Evolutionary conservation across 1,140 invertebrate genomes (phyloP), one percentile per base, ranked within the genome.

Genomic region (Fopius arisanus): DNA sequence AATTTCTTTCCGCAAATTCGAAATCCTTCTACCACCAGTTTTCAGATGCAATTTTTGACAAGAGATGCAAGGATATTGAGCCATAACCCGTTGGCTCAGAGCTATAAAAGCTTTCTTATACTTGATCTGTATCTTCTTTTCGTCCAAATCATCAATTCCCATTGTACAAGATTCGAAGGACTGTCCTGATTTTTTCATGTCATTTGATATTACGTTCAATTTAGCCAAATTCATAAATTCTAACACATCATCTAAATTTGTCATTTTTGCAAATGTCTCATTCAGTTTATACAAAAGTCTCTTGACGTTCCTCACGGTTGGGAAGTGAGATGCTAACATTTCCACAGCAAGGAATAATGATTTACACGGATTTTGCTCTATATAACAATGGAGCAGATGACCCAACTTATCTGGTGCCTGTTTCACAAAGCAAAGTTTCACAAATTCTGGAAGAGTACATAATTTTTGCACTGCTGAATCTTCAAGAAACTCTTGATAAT

Each of bases 261-360:
- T 31, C 26, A 74, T 9, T 28, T 69, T 28, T n/a, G n/a, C 12
- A 19, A 59, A 33, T 6, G 19, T 41, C n/a, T 29, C 0, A 16
- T 37, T 26, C 9, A 69, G 26, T 28, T 29, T 43, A 70, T 69
- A 69, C 12, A 69, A 40, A 10, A 29, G 19, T 41, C 67, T 31
- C 63, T 74, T 70, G 7, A 74, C 41, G 5, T 40, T 67, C 62
- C 67, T 29, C 19, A 70, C 73, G n/a, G 16, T 54, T 26, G 67
- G 26, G 59, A 74, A 70, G 69, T 74, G 67, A 2, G 73, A 40
- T 16, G 73, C 23, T 66, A 74, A 59, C 41, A 70, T n/a, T 12
- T 74, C 37, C 4, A 74, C 16, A 16, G 67, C 54, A 28, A 70
- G 19, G 43, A 63, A 63, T 4, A n/a, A 31, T 9, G 54, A 70